phyloP scores from a whole-genome alignment of 2,113 vertebrate genomes.

The Thinocorus orbignyianus region DNA sequence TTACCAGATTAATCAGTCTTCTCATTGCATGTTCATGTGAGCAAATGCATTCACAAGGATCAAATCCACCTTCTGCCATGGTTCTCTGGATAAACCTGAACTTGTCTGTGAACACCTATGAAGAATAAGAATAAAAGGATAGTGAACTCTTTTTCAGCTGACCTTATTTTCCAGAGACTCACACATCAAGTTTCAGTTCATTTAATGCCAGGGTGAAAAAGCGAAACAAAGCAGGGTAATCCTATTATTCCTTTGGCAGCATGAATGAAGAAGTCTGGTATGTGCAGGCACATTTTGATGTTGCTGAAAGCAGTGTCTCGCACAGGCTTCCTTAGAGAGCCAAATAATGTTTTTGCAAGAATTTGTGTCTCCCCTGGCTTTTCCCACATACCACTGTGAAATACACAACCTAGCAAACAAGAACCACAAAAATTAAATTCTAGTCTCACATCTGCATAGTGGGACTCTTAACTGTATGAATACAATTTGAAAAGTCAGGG shows the following conservation, averaged over 20 bases:
- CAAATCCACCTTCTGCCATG: conserved; percentile 97
- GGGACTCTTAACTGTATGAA: neutral
- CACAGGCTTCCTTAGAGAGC: neutral
- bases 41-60: conserved; percentile 98
- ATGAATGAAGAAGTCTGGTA: conserved; percentile 45
- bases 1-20: conserved; percentile 95
- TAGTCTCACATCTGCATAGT: neutral
- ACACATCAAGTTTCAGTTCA: conserved; percentile 47
- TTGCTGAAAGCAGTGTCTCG: conserved; percentile 8
- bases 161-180: conserved; percentile 49
- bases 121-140: conserved; percentile 47
- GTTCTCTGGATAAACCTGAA: conserved; percentile 62
- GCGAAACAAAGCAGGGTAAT: conserved; percentile 54
- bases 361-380: neutral
- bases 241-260: conserved; percentile 60
- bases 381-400: neutral
- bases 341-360: neutral
- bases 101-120: conserved; percentile 62
- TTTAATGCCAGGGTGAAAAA: conserved; percentile 31
- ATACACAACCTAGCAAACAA: neutral
- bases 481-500: neutral
- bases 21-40: conserved; percentile 95
- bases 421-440: neutral
- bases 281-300: neutral
- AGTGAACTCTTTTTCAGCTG: conserved; percentile 40